A percentile compares a stretch with the other conserved stretches of the same genome.
phyloP scores from a whole-genome alignment of 2,888 invertebrate species.

The Stenolophus ochropezus region DNA sequence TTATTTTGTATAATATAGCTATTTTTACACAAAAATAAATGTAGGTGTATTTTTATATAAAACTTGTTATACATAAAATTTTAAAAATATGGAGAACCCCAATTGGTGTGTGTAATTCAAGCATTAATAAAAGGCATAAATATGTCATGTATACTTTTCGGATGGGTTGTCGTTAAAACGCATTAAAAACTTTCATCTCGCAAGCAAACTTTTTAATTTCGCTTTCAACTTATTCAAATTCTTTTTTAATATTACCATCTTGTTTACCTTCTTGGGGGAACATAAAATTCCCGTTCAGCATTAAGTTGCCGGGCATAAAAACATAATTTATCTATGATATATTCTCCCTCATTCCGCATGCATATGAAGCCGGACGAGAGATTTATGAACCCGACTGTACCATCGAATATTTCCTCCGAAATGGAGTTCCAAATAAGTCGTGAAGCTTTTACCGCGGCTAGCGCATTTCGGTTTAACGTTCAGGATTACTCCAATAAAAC shows the following conservation, averaged over 20 bases:
- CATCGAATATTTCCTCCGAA: neutral
- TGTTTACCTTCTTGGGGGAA: slow-evolving; percentile 41
- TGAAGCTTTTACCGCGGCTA: neutral
- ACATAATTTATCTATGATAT: slow-evolving; percentile 54
- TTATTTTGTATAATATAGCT: too few species aligned
- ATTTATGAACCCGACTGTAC: slow-evolving; percentile 36
- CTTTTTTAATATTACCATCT: slow-evolving; percentile 23
- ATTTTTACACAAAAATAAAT: too few species aligned
- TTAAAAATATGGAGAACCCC: too few species aligned
- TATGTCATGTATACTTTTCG: too few species aligned
- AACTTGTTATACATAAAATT: too few species aligned
- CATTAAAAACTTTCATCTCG: neutral
- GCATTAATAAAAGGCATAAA: too few species aligned
- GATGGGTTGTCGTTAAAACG: too few species aligned
- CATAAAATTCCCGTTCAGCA: slow-evolving; percentile 40
- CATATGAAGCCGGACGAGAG: slow-evolving; percentile 50
- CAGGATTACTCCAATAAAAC: slow-evolving; percentile 46
- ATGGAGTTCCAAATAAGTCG: slow-evolving; percentile 27
- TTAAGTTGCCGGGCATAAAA: slow-evolving; percentile 50
- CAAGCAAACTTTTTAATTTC: neutral
- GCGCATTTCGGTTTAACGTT: slow-evolving; percentile 55
- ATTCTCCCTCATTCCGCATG: slow-evolving; percentile 38
- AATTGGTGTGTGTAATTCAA: too few species aligned
- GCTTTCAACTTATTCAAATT: slow-evolving; percentile 10
- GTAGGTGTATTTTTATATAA: too few species aligned